A percentile compares a stretch with the other conserved stretches of the same genome.
Evolutionary conservation across 2,797 vertebrate genomes (phyloP).

Genomic region (Cercopithecus petaurista): DNA sequence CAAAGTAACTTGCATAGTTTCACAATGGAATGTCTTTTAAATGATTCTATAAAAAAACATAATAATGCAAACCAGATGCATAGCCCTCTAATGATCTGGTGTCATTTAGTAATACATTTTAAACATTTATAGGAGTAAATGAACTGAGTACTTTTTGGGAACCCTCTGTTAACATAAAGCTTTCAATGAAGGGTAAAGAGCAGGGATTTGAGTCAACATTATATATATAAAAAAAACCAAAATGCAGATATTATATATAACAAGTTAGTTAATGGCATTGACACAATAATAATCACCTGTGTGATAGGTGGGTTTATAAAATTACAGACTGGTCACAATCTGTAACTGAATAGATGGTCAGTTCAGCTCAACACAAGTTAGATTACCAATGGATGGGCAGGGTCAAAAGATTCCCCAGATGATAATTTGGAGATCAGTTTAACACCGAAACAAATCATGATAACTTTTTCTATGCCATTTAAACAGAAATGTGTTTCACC

Average conservation of each 20-base stretch:
- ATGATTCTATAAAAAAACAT: not conserved
- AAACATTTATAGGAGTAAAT: not conserved
- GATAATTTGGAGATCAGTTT: not conserved
- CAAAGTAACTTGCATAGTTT: not conserved
- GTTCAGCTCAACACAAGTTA: not conserved
- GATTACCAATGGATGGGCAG: rapidly evolving
- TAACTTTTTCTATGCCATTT: not conserved
- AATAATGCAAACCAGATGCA: not conserved
- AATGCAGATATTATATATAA: not conserved
- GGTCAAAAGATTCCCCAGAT: not conserved
- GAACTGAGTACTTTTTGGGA: not conserved
- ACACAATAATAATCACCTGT: not conserved
- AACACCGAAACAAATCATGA: not conserved
- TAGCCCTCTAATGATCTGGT: not conserved
- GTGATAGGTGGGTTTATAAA: not conserved
- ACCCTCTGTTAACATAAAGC: not conserved
- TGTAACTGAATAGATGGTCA: not conserved
- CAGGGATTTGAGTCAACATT: not conserved
- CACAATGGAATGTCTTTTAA: not conserved
- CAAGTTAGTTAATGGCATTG: not conserved
- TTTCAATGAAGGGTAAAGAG: not conserved
- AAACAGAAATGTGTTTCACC: not conserved
- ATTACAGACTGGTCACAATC: not conserved
- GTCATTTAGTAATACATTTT: not conserved
- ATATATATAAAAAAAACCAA: not conserved